Conservation (phyloP, 2,888 invertebrate genomes). For the Saturnia pavonia region DNA sequence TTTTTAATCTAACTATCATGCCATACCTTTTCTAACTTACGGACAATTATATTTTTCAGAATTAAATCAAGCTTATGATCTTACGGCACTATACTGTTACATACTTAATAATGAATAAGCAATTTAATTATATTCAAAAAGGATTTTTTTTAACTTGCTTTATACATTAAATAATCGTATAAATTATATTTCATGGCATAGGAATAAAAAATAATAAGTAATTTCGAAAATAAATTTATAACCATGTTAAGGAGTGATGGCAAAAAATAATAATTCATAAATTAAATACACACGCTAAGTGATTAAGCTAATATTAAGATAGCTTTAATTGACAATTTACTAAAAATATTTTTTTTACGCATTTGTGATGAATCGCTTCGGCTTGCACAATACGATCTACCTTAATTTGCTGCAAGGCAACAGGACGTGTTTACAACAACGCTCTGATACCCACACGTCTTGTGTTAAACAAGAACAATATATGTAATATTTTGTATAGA, state of each 20-base stretch:
- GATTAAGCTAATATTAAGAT: too few relatives aligned
- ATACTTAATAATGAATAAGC: not conserved
- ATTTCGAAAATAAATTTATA: too few relatives aligned
- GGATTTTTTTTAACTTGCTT: too few relatives aligned
- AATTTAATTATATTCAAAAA: too few relatives aligned
- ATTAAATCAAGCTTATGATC: not conserved
- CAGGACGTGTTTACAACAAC: conserved; percentile 34
- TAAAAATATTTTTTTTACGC: not conserved
- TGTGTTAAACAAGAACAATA: conserved; percentile 1
- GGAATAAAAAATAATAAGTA: too few relatives aligned
- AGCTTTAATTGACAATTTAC: not conserved
- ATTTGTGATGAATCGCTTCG: conserved; percentile 9
- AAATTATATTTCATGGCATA: too few relatives aligned
- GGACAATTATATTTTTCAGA: not conserved
- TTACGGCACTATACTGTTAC: not conserved
- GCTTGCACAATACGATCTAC: conserved; percentile 15
- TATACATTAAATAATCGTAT: too few relatives aligned
- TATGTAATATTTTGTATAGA: conserved; percentile 1
- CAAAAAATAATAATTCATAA: too few relatives aligned
- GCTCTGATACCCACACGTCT: conserved; percentile 27
- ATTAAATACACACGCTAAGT: too few relatives aligned
- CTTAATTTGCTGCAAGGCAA: conserved; percentile 39
- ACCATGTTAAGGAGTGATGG: too few relatives aligned
- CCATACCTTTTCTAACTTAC: too few relatives aligned
- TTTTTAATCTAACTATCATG: not conserved